Percentiles rank a stretch among this genome's conserved stretches.
Evolutionary conservation across 2,888 invertebrate genomes (phyloP).

Genomic region (Eilema griseolum): DNA sequence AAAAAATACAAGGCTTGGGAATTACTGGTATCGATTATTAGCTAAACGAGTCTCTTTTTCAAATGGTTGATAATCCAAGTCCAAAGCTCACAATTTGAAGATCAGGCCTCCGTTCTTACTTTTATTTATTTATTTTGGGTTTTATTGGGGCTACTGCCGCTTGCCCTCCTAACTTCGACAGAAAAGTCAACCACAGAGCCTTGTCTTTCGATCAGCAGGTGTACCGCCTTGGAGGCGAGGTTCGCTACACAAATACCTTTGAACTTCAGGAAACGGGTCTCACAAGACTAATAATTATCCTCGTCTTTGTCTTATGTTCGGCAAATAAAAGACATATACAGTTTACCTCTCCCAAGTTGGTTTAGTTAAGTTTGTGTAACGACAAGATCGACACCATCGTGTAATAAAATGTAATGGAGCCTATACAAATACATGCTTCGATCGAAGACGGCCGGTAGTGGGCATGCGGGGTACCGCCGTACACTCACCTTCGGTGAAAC

Average conservation of each 20-base stretch:
- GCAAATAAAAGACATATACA: neutral
- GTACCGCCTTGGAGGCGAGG: neutral
- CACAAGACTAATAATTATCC: neutral
- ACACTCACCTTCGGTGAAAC: neutral
- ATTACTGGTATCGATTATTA: too few species aligned
- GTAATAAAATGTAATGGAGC: slow-evolving; percentile 12
- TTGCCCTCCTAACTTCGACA: neutral
- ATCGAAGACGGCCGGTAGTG: neutral
- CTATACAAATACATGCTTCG: slow-evolving; percentile 3
- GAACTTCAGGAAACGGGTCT: neutral
- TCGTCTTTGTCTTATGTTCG: neutral
- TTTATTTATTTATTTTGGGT: neutral
- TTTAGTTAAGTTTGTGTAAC: neutral
- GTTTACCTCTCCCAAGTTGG: neutral
- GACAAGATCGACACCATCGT: neutral
- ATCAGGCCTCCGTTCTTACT: too few species aligned
- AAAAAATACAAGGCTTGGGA: too few species aligned
- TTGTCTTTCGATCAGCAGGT: neutral
- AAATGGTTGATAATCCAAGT: too few species aligned
- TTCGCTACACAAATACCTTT: neutral
- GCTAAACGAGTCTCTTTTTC: too few species aligned
- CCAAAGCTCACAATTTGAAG: too few species aligned
- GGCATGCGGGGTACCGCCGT: neutral
- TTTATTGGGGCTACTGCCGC: neutral
- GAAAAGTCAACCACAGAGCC: neutral